Evolutionary conservation across 2,888 invertebrate genomes (phyloP).

Genomic region (Heliconius aoede): DNA sequence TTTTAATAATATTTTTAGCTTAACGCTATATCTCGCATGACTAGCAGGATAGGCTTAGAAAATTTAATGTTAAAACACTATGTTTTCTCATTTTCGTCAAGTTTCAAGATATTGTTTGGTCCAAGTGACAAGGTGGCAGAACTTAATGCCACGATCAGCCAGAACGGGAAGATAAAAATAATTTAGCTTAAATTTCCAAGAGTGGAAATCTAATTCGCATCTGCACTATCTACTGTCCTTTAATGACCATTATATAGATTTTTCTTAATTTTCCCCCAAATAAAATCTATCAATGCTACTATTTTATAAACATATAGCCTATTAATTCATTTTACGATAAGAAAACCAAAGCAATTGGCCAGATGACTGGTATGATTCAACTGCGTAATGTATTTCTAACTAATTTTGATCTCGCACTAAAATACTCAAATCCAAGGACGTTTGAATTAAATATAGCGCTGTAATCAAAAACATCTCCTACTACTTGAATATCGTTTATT

Average conservation of each 20-base stretch:
- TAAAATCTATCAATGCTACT: not conserved
- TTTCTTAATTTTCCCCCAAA: not conserved
- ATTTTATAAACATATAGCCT: not conserved
- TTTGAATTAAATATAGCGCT: not conserved
- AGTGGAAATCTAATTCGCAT: not conserved
- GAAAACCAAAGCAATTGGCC: not conserved
- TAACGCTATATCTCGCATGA: too few relatives aligned
- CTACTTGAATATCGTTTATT: not conserved
- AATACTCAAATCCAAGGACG: conserved; percentile 14
- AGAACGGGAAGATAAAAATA: not conserved
- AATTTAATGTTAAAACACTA: too few relatives aligned
- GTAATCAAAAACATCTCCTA: not conserved
- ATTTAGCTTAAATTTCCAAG: not conserved
- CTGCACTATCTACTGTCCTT: too few relatives aligned
- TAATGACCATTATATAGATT: not conserved
- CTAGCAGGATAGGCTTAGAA: too few relatives aligned
- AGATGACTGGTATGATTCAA: not conserved
- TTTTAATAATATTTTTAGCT: too few relatives aligned
- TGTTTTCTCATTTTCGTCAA: too few relatives aligned
- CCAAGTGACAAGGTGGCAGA: too few relatives aligned
- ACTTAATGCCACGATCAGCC: too few relatives aligned
- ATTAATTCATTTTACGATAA: not conserved
- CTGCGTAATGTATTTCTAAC: conserved; percentile 10
- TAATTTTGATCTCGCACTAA: conserved; percentile 13
- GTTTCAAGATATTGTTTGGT: too few relatives aligned